phyloP scores from a whole-genome alignment of 30 jellyfish, hydroid and myxozoan genomes.

The Pelagia noctiluca region DNA sequence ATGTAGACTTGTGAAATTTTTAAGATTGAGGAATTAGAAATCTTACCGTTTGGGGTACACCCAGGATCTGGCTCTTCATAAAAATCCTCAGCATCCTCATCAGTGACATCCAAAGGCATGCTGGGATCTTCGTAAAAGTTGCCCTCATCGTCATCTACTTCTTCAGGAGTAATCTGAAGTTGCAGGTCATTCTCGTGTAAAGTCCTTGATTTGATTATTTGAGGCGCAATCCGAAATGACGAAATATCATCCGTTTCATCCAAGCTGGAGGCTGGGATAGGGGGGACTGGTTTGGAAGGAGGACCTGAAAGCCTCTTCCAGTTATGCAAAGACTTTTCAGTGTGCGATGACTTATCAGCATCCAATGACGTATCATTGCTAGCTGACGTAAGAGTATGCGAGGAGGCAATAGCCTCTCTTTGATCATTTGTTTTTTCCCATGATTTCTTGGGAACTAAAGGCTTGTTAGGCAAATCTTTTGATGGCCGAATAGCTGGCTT shows the following conservation, averaged over 20 bases:
- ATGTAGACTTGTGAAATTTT: no score
- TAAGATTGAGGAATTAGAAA: neutral
- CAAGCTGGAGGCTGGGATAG: conserved; percentile 30
- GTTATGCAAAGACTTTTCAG: neutral
- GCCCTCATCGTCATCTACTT: neutral
- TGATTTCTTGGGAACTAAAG: conserved; percentile 19
- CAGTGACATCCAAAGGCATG: neutral
- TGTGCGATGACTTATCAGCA: neutral
- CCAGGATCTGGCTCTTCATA: conserved; percentile 10
- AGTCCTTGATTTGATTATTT: neutral
- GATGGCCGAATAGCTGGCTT: conserved; percentile 6
- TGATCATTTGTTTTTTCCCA: neutral
- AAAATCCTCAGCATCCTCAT: neutral
- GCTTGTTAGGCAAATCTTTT: neutral
- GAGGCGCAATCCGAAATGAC: neutral
- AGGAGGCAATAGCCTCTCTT: no score
- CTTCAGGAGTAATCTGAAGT: neutral
- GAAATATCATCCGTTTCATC: neutral
- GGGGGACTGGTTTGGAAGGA: conserved; percentile 72
- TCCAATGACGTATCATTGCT: conserved; percentile 5
- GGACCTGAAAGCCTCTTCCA: conserved; percentile 65
- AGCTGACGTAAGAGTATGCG: no score
- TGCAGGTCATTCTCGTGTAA: neutral
- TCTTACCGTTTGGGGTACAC: conserved; percentile 1
- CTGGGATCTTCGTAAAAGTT: conserved; percentile 61